A percentile compares a stretch with the other conserved stretches of the same genome.
phyloP scores from a whole-genome alignment of 2,888 invertebrate genomes.

The Zhuqinia jingwanae region DNA sequence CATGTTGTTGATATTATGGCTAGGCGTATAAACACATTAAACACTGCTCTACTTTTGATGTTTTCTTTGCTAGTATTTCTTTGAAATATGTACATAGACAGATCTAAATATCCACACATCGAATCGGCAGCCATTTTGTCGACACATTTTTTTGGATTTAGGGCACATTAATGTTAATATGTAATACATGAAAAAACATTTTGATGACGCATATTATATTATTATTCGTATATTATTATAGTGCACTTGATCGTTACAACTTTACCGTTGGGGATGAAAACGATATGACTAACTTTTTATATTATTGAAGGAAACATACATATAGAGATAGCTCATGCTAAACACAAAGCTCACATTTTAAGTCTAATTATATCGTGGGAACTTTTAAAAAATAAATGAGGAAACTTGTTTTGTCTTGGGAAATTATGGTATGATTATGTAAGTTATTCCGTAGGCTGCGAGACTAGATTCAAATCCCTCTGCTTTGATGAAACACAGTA shows the following conservation, averaged over 20 bases:
- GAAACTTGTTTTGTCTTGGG: slow-evolving; percentile 33
- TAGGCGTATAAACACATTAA: too few relatives aligned
- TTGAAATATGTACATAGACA: too few relatives aligned
- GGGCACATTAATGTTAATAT: neutral
- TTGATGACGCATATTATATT: neutral
- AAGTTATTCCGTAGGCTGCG: too few relatives aligned
- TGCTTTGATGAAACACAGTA: too few relatives aligned
- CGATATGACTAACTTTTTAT: too few relatives aligned
- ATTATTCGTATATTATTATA: too few relatives aligned
- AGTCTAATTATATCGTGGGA: slow-evolving; percentile 23
- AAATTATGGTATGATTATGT: neutral
- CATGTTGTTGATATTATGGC: too few relatives aligned
- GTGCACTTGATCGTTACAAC: neutral
- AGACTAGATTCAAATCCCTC: too few relatives aligned
- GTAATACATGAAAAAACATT: neutral
- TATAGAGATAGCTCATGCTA: too few relatives aligned
- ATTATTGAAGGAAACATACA: too few relatives aligned
- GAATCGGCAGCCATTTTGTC: neutral
- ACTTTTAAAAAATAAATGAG: slow-evolving; percentile 1
- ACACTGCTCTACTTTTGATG: too few relatives aligned
- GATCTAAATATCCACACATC: neutral
- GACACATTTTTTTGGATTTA: slow-evolving; percentile 41
- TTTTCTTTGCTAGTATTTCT: too few relatives aligned
- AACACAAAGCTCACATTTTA: neutral
- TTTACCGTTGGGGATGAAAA: neutral